A percentile compares a stretch with the other conserved stretches of the same genome.
These are phyloP conservation scores for Odobenus rosmarus DNA, from an alignment of 2,113 vertebrate species.

Conservation along the genomic window DNA sequence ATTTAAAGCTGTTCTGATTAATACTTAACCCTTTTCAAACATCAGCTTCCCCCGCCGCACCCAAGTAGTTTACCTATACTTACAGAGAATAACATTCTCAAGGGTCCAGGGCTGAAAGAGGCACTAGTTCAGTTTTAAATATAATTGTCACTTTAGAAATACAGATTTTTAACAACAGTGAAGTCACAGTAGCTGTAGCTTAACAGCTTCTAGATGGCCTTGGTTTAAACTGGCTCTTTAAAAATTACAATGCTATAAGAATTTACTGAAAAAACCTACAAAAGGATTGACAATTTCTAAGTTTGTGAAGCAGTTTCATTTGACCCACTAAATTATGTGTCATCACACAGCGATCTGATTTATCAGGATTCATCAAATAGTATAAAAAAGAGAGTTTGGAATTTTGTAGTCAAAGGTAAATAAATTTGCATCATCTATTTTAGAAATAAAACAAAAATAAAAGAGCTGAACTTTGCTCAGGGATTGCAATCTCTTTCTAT, in stretches of 20 bases:
- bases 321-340: background rate
- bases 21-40: background rate
- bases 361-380: background rate
- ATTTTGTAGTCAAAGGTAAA: background rate
- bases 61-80: background rate
- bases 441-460: background rate
- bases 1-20: background rate
- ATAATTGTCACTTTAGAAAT: conserved; percentile 28
- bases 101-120: background rate
- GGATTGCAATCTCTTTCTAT: background rate
- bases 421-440: background rate
- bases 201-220: background rate
- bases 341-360: background rate
- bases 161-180: background rate
- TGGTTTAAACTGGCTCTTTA: conserved; percentile 31
- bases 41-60: background rate
- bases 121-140: background rate
- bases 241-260: background rate
- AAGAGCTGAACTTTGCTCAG: background rate
- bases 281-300: background rate
- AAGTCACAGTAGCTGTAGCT: background rate
- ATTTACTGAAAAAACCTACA: background rate
- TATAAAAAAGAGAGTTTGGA: background rate
- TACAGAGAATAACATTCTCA: background rate
- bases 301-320: background rate